A percentile compares a stretch with the other conserved stretches of the same genome.
Evolutionary conservation across 1,140 invertebrate genomes (phyloP).

Genomic region (Zaprionus ornatus): DNA sequence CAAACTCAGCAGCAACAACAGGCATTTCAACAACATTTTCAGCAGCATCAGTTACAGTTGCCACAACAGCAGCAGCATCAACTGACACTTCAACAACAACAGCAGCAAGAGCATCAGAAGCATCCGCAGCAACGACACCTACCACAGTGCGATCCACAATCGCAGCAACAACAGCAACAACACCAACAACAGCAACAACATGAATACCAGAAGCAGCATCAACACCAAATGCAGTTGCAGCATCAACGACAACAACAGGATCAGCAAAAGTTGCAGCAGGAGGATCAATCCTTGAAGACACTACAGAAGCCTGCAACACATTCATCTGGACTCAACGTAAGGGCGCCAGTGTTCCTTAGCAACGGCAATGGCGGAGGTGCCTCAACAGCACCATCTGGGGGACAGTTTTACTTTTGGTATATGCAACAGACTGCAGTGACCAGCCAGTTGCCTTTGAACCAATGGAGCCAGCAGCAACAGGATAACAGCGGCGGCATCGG

Average conservation of each 20-base stretch:
- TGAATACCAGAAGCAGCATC: slow-evolving; percentile 10
- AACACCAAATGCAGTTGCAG: slow-evolving; percentile 1
- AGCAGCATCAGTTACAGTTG: neutral
- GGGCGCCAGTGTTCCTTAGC: neutral
- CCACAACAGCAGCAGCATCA: slow-evolving; percentile 1
- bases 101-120: neutral
- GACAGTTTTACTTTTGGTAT: neutral
- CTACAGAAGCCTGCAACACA: neutral
- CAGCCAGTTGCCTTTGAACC: neutral
- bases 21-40: neutral
- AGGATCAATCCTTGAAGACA: neutral
- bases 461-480: neutral
- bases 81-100: neutral
- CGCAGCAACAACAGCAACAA: neutral
- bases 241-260: neutral
- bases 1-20: slow-evolving; percentile 7
- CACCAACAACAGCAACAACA: slow-evolving; percentile 16
- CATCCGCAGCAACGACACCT: neutral
- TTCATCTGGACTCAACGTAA: neutral
- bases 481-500: neutral
- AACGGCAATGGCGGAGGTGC: neutral
- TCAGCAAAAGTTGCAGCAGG: neutral
- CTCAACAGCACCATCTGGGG: neutral
- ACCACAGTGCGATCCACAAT: neutral
- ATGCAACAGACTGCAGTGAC: neutral